phyloP scores from a whole-genome alignment of 2,113 vertebrate species.

The Poeciliopsis occidentalis region DNA sequence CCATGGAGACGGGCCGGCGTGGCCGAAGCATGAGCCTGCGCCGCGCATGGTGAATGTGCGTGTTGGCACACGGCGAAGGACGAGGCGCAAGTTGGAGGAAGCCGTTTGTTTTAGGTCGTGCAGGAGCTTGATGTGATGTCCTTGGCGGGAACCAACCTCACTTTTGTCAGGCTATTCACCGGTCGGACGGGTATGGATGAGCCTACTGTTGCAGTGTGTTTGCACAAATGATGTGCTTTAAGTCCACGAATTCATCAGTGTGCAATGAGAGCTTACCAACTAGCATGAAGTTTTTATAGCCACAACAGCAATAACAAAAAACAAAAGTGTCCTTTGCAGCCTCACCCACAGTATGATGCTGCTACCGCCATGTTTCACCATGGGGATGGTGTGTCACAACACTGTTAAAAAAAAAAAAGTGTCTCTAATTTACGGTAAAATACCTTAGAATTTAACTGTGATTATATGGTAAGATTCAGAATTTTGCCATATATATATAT shows the following conservation, averaged over 20 bases:
- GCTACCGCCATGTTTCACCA: too few relatives aligned
- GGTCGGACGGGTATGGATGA: slow-evolving; percentile 17
- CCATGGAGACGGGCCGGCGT: slow-evolving; percentile 67
- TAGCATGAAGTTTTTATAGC: not conserved
- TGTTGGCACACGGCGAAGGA: slow-evolving; percentile 36
- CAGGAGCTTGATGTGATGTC: slow-evolving; percentile 42
- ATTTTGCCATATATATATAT: too few relatives aligned
- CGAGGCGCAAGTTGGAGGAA: slow-evolving; percentile 25
- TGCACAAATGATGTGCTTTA: slow-evolving; percentile 1
- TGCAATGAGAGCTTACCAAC: not conserved
- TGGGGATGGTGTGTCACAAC: too few relatives aligned
- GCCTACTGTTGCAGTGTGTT: slow-evolving; percentile 3
- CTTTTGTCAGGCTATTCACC: slow-evolving; percentile 27
- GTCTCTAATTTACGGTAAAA: too few relatives aligned
- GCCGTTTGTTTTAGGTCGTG: slow-evolving; percentile 56
- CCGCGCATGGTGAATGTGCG: slow-evolving; percentile 29
- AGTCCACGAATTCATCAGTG: not conserved
- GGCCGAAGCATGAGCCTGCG: slow-evolving; percentile 60
- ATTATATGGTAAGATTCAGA: too few relatives aligned
- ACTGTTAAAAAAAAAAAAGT: too few relatives aligned
- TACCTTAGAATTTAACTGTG: too few relatives aligned
- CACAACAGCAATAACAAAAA: not conserved
- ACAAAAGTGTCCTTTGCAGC: too few relatives aligned
- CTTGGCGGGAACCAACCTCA: slow-evolving; percentile 26
- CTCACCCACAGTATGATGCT: too few relatives aligned